Percentiles rank a stretch among this genome's conserved stretches.
Evolutionary conservation across 2,113 vertebrate species (phyloP).

Genomic region (Telmatochromis bifrenatus): DNA sequence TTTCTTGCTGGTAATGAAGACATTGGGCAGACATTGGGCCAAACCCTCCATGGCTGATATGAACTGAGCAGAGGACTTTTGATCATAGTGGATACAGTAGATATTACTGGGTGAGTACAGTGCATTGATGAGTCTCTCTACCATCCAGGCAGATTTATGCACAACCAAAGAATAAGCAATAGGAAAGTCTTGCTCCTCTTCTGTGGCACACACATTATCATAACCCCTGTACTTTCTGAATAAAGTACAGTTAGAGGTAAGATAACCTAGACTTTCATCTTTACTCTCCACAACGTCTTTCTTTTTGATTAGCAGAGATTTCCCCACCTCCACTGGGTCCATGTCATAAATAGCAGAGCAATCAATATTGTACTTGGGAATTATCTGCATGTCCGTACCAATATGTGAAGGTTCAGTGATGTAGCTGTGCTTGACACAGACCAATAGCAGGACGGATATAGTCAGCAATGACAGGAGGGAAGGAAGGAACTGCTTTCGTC

Average conservation of each 20-base stretch:
- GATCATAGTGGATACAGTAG: conserved; percentile 54
- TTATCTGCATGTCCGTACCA: conserved; percentile 36
- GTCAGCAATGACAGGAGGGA: conserved; percentile 21
- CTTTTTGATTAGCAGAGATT: conserved; percentile 78
- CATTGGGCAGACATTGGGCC: conserved; percentile 44
- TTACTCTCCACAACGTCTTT: conserved; percentile 71
- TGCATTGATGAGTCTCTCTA: conserved; percentile 37
- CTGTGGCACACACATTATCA: background rate
- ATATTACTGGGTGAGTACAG: conserved; percentile 37
- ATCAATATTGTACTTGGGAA: conserved; percentile 68
- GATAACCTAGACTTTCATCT: conserved; percentile 73
- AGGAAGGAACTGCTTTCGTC: conserved; percentile 21
- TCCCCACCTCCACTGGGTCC: conserved; percentile 85
- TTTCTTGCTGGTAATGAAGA: conserved; percentile 33
- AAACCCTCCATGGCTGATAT: conserved; percentile 27
- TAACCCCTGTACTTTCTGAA: conserved; percentile 28
- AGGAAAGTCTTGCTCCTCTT: conserved; percentile 40
- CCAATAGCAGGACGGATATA: conserved; percentile 21
- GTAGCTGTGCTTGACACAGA: conserved; percentile 11
- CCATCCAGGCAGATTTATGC: conserved; percentile 50
- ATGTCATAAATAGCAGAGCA: conserved; percentile 81
- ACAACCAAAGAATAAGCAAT: conserved; percentile 56
- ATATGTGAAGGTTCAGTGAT: conserved; percentile 60
- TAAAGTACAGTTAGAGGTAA: conserved; percentile 72
- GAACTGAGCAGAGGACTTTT: conserved; percentile 40